Evolutionary conservation across 2,113 vertebrate species (phyloP), one percentile per base, ranked within the genome.

Genomic region (Ammodytes dubius): DNA sequence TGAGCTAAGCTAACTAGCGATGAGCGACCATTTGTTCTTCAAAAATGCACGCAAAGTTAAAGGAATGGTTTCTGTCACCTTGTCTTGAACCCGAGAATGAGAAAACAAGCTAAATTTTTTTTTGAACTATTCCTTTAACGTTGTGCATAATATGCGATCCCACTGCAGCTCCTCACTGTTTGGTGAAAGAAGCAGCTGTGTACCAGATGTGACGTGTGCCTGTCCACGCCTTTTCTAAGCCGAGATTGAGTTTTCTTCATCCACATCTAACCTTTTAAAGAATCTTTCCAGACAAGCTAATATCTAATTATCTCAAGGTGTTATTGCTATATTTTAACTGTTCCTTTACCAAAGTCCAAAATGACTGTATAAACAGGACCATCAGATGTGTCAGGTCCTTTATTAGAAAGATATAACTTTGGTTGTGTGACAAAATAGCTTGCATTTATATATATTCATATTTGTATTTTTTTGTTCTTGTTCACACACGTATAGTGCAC

Each of bases 131-230:
- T 66, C 58, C 64, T 73, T 70, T 43, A 19, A 43, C 57, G 45
- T 8, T 37, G 15, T 60, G 39, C 43, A 11, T 15, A 50, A 12
- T 9, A 64, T 4, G 0, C 43, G 8, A 3, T 15, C 15, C 0
- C 37, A 56, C 47, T 63, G 46, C 4, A 58, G 45, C 43, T 50
- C 8, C 12, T 46, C 45, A 39, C 7, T 47, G 46, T 9, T 76
- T 47, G 15, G 17, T 47, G 3, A 76, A 61, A 49, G 63, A 59
- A 56, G 14, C 77, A 75, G 74, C 66, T 87, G 63, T 70, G 35
- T 10, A 70, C 57, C 84, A 85, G 11, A 81, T 63, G 70, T 58
- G 47, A 68, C 7, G 14, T 27, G 19, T 11, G 68, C 37, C 54
- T 10, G 37, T 39, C 19, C 19, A 52, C 42, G 5, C 39, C 57